Conservation (phyloP, 2,113 vertebrate species). For the Erpornis zantholeuca region DNA sequence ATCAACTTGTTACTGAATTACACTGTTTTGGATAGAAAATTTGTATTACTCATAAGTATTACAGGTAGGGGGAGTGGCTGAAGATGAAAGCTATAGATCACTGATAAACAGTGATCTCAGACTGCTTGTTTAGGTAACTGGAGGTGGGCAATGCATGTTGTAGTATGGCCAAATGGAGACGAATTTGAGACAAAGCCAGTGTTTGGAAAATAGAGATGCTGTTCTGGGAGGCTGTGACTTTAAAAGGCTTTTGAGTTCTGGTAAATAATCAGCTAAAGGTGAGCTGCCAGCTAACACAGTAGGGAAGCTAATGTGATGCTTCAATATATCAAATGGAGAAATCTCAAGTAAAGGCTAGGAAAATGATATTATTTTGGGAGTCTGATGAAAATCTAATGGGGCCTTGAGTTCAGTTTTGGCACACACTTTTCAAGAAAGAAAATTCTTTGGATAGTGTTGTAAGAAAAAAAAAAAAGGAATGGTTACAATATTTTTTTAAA, state of each 20-base stretch:
- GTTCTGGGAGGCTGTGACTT: background rate
- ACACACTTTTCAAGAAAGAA: background rate
- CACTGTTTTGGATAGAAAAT: background rate
- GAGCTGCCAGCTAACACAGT: background rate
- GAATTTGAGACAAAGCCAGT: background rate
- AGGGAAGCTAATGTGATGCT: background rate
- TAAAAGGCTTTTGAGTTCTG: background rate
- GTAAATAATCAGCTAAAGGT: background rate
- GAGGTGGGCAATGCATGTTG: background rate
- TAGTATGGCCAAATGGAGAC: background rate
- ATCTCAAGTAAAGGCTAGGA: background rate
- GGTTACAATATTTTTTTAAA: background rate
- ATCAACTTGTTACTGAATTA: background rate
- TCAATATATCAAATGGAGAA: background rate
- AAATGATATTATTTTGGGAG: background rate
- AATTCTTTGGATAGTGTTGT: background rate
- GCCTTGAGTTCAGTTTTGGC: background rate
- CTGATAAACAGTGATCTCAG: background rate
- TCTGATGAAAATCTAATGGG: background rate
- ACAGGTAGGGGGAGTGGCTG: background rate
- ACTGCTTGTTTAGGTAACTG: background rate
- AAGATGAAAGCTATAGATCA: background rate
- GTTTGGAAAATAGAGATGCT: background rate
- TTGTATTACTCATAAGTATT: background rate
- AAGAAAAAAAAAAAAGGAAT: background rate